Conservation (phyloP, 1,140 invertebrate species). For the Steinernema feltiae region DNA sequence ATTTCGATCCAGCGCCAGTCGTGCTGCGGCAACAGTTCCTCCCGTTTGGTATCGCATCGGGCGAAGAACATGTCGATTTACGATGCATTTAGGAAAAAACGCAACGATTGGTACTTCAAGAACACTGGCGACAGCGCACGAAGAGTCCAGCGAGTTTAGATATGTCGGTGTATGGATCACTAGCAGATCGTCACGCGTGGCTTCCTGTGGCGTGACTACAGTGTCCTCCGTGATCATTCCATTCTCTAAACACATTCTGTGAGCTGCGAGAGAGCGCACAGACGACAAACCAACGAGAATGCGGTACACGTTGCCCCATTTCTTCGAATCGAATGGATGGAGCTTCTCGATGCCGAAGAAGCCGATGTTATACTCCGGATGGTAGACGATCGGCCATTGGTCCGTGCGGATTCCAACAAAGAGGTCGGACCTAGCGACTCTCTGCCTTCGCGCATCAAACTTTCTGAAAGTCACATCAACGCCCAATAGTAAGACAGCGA, state of each 20-base stretch:
- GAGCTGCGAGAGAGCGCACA: slow-evolving; percentile 21
- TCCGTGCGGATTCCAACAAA: not conserved
- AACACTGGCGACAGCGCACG: slow-evolving; percentile 67
- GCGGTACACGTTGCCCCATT: slow-evolving; percentile 71
- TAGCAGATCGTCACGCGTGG: slow-evolving; percentile 67
- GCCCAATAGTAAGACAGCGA: too few relatives aligned
- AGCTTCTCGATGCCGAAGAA: slow-evolving; percentile 74
- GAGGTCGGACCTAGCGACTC: not conserved
- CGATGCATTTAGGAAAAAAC: slow-evolving; percentile 71
- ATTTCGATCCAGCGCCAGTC: slow-evolving; percentile 71
- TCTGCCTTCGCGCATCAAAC: not conserved
- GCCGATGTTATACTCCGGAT: slow-evolving; percentile 73
- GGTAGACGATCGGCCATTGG: slow-evolving; percentile 70
- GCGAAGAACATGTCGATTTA: slow-evolving; percentile 71
- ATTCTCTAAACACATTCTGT: slow-evolving; percentile 50
- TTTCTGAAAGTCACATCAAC: too few relatives aligned
- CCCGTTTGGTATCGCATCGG: slow-evolving; percentile 70
- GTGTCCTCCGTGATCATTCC: slow-evolving; percentile 58
- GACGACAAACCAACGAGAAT: slow-evolving; percentile 63
- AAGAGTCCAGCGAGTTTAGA: slow-evolving; percentile 64
- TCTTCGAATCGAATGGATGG: slow-evolving; percentile 79
- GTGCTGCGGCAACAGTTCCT: slow-evolving; percentile 72
- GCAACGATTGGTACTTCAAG: slow-evolving; percentile 71
- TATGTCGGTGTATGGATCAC: slow-evolving; percentile 71
- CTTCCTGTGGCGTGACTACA: slow-evolving; percentile 66